phyloP scores from a whole-genome alignment of 2,797 vertebrate species.

The Microchirus variegatus region DNA sequence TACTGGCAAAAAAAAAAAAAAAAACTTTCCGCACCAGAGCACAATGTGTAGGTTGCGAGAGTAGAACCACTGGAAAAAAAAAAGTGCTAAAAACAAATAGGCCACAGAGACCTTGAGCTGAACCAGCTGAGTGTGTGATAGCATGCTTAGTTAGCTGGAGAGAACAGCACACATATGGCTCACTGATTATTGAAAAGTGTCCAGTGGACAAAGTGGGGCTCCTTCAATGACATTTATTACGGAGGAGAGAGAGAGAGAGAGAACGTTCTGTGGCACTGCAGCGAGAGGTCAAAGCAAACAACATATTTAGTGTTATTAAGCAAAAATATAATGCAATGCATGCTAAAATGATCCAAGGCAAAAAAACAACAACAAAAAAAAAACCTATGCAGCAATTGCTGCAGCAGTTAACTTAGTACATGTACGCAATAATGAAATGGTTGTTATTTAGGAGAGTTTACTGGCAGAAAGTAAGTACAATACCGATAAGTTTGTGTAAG shows the following conservation, averaged over 20 bases:
- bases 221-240: too few relatives aligned
- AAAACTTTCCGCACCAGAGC: slow-evolving; percentile 2
- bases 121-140: slow-evolving; percentile 34
- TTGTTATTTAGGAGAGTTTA: too few relatives aligned
- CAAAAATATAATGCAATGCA: background rate
- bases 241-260: too few relatives aligned
- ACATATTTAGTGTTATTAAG: slow-evolving; percentile 26
- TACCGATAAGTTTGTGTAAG: too few relatives aligned
- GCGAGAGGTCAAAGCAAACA: slow-evolving; percentile 36
- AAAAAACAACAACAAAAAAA: too few relatives aligned
- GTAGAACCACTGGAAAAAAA: slow-evolving; percentile 6
- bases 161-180: slow-evolving; percentile 40
- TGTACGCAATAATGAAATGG: background rate
- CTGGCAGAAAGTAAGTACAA: too few relatives aligned
- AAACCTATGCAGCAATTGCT: too few relatives aligned
- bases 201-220: slow-evolving; percentile 29
- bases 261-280: background rate
- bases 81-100: slow-evolving; percentile 39
- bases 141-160: slow-evolving; percentile 41
- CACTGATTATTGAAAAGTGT: slow-evolving; percentile 57
- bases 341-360: too few relatives aligned
- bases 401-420: background rate
- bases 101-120: slow-evolving; percentile 27
- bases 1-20: slow-evolving; percentile 8
- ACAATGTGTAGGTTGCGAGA: background rate